Base-by-base conservation (phyloP, 2,888 invertebrate genomes). In the Celastrina argiolus region DNA sequence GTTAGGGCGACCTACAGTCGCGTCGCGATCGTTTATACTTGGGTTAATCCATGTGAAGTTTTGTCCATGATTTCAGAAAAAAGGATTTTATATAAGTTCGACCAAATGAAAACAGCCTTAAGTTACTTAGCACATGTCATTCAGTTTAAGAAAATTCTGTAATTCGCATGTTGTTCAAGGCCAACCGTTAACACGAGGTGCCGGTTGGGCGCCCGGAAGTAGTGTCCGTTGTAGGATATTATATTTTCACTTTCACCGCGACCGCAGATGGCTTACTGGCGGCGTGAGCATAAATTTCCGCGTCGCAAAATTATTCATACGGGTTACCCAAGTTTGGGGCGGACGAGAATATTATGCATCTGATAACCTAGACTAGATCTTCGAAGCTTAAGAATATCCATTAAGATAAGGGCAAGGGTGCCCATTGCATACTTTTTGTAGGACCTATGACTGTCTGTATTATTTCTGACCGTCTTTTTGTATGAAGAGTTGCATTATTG, bases 171-270 rank as follows among this genome's bases (percentile, higher is more conserved):
- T 42, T 10, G 3, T 4, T 51, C 51, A 51, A 22, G 51, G 51
- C 22, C 22, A 22, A 51, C 8, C 1, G 31, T 12, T 16, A 34
- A 31, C 18, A 59, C 12, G 12, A 12, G 34, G 16, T 59, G 10
- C 22, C 8, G 34, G 34, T 34, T 34, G 16, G 28, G 34, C 18
- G 31, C 8, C 31, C 59, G 59, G 59, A 34, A 31, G n/a, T 34
- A 6, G 31, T 16, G 18, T 16, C 10, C 14, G 51, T 16, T 26
- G 16, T 34, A 31, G 18, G 59, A 31, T 10, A 59, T 3, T 16
- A 34, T 16, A 34, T 59, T 34, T 31, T 59, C 16, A 59, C 59
- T 59, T 59, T 31, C 59, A 34, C 31, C 34, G 34, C 31, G 34
- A 59, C 59, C 59, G 59, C 59, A 31, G 34, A 8, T 34, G 34